Evolutionary conservation across 2,113 vertebrate genomes (phyloP).

Genomic region (Ranitomeya variabilis): DNA sequence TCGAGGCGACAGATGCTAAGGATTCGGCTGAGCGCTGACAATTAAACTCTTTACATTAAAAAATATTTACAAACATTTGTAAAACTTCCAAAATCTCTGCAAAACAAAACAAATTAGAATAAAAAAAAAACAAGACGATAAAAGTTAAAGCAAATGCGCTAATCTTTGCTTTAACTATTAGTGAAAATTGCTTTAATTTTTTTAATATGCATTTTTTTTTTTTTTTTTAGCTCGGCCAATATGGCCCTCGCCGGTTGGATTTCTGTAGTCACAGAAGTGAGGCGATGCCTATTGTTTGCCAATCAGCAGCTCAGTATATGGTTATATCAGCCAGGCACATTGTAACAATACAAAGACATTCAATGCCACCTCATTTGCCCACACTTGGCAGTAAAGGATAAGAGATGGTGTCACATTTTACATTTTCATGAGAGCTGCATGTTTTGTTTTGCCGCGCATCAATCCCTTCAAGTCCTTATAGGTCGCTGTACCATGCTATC

Average conservation of each 20-base stretch:
- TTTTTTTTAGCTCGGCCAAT: not conserved
- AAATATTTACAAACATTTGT: conserved; percentile 77
- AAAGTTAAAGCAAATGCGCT: not conserved
- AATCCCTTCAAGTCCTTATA: not conserved
- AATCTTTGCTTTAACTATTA: not conserved
- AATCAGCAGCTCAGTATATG: not conserved
- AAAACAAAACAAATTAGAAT: not conserved
- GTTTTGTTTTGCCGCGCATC: not conserved
- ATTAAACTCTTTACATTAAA: conserved; percentile 71
- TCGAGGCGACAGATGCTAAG: not conserved
- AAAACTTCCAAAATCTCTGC: conserved; percentile 53
- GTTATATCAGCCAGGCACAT: conserved; percentile 5
- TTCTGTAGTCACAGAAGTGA: not conserved
- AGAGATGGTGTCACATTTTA: not conserved
- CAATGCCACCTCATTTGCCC: not conserved
- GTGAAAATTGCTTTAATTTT: not conserved
- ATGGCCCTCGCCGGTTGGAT: conserved; percentile 18
- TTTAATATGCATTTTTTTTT: not conserved
- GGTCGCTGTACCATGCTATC: conserved; percentile 72
- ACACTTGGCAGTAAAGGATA: conserved; percentile 11
- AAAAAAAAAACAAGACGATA: not conserved
- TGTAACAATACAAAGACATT: conserved; percentile 10
- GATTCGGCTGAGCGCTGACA: conserved; percentile 67
- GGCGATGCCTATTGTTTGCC: not conserved
- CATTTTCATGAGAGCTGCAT: not conserved